phyloP scores from a whole-genome alignment of 2,888 invertebrate species.

The Steinernema hermaphroditum region DNA sequence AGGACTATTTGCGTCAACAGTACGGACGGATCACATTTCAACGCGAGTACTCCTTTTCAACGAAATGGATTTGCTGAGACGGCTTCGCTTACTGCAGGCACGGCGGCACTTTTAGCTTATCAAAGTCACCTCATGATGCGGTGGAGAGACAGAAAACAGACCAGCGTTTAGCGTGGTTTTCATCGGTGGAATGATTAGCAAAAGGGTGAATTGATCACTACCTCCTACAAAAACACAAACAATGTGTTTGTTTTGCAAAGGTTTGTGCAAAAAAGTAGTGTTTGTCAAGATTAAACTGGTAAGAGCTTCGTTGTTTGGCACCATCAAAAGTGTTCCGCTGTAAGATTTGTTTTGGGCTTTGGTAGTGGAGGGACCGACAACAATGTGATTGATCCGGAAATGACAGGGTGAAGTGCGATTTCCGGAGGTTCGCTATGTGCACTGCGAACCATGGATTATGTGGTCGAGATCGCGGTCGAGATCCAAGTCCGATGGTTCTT shows the following conservation, averaged over 20 bases:
- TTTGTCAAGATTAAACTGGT: not conserved
- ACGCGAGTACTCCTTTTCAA: constrained; percentile 2
- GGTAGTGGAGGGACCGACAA: no score
- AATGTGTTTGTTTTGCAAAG: constrained; percentile 5
- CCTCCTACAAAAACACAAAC: not conserved
- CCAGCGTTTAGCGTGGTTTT: not conserved
- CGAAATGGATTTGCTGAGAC: not conserved
- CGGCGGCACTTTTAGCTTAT: not conserved
- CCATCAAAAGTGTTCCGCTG: no score
- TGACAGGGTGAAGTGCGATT: no score
- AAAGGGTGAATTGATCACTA: not conserved
- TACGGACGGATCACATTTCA: not conserved
- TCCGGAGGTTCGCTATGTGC: no score
- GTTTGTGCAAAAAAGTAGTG: not conserved
- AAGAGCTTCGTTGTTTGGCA: not conserved
- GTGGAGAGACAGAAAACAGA: not conserved
- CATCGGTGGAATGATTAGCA: not conserved
- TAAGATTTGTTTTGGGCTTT: no score
- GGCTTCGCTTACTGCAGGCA: not conserved
- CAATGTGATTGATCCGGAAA: no score
- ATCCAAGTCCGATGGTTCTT: not conserved
- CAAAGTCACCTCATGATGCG: constrained; percentile 23
- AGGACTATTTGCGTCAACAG: not conserved
- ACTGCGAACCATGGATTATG: not conserved
- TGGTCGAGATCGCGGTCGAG: not conserved